Percentiles rank a stretch among this genome's conserved stretches.
These are phyloP conservation scores for Haliclona indistincta DNA, from an alignment of 37 sponge, comb jelly and placozoan genomes.

Conservation along the genomic window DNA sequence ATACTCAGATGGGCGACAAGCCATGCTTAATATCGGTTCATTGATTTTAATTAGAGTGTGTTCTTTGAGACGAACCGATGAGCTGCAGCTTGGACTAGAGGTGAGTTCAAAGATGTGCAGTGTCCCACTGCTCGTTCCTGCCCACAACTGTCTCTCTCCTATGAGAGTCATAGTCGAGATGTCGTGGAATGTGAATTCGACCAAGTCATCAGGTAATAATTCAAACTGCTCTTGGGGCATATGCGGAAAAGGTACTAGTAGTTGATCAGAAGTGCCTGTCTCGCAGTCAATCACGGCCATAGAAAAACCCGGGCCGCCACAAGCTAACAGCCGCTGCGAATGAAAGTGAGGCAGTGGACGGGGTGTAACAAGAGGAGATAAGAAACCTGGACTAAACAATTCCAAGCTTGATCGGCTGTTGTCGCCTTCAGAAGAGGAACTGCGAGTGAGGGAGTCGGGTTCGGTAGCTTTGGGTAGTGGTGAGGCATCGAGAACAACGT, in stretches of 20 bases:
- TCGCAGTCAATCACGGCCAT: constrained; percentile 27
- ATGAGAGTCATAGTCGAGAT: constrained; percentile 10
- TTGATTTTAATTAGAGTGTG: constrained; percentile 38
- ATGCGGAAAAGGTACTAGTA: constrained; percentile 42
- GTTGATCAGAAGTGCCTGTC: constrained; percentile 10
- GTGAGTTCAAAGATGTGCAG: constrained; percentile 60
- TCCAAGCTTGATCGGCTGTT: not conserved
- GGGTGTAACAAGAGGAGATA: constrained; percentile 1
- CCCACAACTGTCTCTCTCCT: constrained; percentile 66
- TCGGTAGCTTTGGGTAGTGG: not conserved
- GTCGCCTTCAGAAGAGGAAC: not conserved
- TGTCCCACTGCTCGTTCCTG: constrained; percentile 51
- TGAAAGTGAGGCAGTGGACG: not conserved
- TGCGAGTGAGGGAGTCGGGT: not conserved
- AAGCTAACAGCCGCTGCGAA: constrained; percentile 26
- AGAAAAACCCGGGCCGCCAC: constrained; percentile 67
- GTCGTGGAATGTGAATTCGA: constrained; percentile 21
- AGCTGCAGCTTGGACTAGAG: too few relatives aligned
- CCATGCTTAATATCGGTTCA: constrained; percentile 29
- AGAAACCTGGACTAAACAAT: constrained; percentile 2
- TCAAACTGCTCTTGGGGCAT: not conserved
- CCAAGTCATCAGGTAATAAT: not conserved
- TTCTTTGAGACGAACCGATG: constrained; percentile 12
- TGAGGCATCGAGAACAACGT: not conserved
- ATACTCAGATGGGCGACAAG: not conserved